Percentiles rank a stretch among this genome's conserved stretches.
Conservation (phyloP, 1,140 invertebrate species). For the Brachystomella parvula region DNA sequence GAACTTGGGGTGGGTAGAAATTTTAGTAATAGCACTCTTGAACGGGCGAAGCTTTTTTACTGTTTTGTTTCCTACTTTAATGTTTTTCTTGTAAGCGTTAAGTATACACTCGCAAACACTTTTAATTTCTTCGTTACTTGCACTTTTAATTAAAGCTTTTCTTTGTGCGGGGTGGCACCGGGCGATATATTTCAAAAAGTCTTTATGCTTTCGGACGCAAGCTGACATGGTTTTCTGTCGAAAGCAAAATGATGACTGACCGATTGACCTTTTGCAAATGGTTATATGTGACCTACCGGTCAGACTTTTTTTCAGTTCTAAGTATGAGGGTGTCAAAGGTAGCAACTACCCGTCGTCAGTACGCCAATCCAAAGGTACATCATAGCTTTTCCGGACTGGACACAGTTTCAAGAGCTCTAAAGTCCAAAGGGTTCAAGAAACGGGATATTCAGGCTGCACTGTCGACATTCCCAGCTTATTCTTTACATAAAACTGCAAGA, state of each 20-base stretch:
- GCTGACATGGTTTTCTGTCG: background rate
- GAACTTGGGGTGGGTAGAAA: background rate
- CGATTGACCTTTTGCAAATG: background rate
- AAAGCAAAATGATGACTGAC: background rate
- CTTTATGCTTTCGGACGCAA: background rate
- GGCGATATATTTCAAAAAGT: background rate
- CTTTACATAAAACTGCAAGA: background rate
- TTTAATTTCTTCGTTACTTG: background rate
- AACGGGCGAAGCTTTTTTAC: background rate
- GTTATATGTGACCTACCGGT: background rate
- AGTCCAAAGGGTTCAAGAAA: background rate
- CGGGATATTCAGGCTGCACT: slow-evolving; percentile 4
- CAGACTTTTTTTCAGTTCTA: background rate
- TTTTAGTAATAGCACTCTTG: background rate
- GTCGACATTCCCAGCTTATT: slow-evolving; percentile 15
- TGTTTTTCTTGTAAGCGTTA: background rate
- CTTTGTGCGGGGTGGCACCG: background rate
- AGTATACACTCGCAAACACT: background rate
- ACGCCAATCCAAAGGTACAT: background rate
- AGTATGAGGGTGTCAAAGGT: background rate
- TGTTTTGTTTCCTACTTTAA: background rate
- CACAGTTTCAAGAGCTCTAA: background rate
- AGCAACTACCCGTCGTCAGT: background rate
- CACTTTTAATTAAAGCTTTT: background rate
- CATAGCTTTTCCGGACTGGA: background rate